These are phyloP conservation scores for Synodontis membranacea DNA, from an alignment of 2,113 vertebrate species.

Conservation along the genomic window DNA sequence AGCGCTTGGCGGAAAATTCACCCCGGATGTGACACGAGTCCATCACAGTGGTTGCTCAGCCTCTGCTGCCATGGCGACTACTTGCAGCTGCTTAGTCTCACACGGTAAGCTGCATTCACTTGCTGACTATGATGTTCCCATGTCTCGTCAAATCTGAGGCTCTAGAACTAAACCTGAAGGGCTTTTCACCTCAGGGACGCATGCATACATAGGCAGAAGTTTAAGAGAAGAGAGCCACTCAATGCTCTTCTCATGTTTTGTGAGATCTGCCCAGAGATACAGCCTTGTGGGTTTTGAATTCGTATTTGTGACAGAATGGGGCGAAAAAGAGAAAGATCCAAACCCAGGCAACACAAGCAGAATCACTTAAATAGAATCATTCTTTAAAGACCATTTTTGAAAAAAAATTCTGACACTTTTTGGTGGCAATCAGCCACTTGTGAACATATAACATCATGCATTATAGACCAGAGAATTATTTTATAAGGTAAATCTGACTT, in stretches of 20 bases:
- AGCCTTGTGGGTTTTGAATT: neutral
- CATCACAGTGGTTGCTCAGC: slow-evolving; percentile 78
- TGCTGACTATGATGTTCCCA: slow-evolving; percentile 99
- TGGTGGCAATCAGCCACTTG: neutral
- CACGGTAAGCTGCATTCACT: slow-evolving; percentile 86
- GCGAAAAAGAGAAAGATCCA: neutral
- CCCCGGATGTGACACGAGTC: neutral
- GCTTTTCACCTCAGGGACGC: slow-evolving; percentile 95
- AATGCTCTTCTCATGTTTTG: slow-evolving; percentile 93
- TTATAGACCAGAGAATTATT: too few relatives aligned
- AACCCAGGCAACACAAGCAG: neutral
- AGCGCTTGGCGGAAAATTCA: neutral
- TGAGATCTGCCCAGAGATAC: slow-evolving; percentile 76
- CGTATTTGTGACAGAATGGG: neutral
- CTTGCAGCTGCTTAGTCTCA: slow-evolving; percentile 86
- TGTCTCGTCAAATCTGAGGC: slow-evolving; percentile 96
- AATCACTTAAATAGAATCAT: neutral
- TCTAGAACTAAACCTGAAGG: slow-evolving; percentile 95
- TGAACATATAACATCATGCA: too few relatives aligned
- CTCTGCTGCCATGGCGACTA: slow-evolving; percentile 85
- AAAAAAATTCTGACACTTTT: neutral
- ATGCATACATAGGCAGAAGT: slow-evolving; percentile 94
- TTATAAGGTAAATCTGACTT: neutral
- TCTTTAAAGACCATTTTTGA: neutral
- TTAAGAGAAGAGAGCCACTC: slow-evolving; percentile 94